Evolutionary conservation across 2,888 invertebrate species (phyloP), one percentile per base, ranked within the genome.

Genomic region (Eutolmus rufibarbis): DNA sequence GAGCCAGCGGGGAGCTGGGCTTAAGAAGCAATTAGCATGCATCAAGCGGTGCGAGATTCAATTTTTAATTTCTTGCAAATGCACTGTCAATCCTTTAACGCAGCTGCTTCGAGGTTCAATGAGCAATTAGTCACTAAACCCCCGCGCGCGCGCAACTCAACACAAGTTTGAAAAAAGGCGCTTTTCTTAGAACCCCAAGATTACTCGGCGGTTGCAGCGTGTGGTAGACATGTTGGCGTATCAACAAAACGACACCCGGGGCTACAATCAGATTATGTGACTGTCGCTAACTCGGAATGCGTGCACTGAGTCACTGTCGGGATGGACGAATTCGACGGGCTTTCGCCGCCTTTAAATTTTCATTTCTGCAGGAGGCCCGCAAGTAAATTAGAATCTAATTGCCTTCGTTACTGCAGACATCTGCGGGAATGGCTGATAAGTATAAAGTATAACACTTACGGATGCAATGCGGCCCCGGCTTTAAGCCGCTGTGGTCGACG

Each of bases 191-290:
- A 66, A 66, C 1, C 66, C 66, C 2, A 66, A 66, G 23, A 66
- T 66, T 66, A 66, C 66, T 66, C 28, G 66, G 3, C 66, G 9
- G 2, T 66, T 66, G 66, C 66, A 66, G 9, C 23, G 28, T 79
- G 51, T 16, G 16, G 79, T 16, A 79, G 79, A 79, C 79, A 79
- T 46, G 79, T 79, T 79, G 79, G 79, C 79, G 79, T 79, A 79
- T 66, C 66, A 23, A 23, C 66, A 66, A 23, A 8, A 23, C 66
- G 23, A 12, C 19, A 28, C 66, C 14, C 28, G 66, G n/a, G 51
- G n/a, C 51, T n/a, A 46, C 51, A 23, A 66, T 66, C 66, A 23
- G 66, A 66, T 66, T n/a, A 28, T 66, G 28, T 66, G 23, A 66
- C 19, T 66, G 28, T 66, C 19, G 23, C 66, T 66, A 19, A 66